These are phyloP conservation scores for Oostethus manadensis DNA, from an alignment of 2,113 vertebrate species.

Conservation along the genomic window DNA sequence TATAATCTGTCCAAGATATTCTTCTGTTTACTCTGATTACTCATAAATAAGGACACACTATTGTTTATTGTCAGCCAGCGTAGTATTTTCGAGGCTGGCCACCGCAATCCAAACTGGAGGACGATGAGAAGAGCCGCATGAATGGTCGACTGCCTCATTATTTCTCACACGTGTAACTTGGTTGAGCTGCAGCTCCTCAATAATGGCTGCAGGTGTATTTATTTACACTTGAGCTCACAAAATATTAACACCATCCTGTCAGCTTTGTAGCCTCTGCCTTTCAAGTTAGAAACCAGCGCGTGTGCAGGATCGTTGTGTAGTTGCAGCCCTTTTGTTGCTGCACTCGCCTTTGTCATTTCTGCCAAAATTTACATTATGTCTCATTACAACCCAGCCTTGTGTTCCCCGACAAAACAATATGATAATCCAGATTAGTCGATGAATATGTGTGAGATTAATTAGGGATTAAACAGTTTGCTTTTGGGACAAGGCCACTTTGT, in stretches of 20 bases:
- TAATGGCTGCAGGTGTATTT: slow-evolving; percentile 62
- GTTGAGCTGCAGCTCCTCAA: slow-evolving; percentile 24
- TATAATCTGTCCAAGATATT: too few relatives aligned
- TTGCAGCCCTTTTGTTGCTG: slow-evolving; percentile 44
- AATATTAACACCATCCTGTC: slow-evolving; percentile 49
- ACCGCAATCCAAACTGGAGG: slow-evolving; percentile 20
- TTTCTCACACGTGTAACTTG: slow-evolving; percentile 42
- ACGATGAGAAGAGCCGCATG: slow-evolving; percentile 15
- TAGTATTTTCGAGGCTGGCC: slow-evolving; percentile 10
- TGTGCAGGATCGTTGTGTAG: slow-evolving; percentile 18
- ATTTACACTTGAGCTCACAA: slow-evolving; percentile 33
- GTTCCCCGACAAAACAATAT: slow-evolving; percentile 60
- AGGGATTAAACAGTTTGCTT: slow-evolving; percentile 51
- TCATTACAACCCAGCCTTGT: slow-evolving; percentile 33
- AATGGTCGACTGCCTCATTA: slow-evolving; percentile 30
- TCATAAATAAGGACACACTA: too few relatives aligned
- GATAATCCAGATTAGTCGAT: slow-evolving; percentile 50
- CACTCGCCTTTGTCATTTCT: slow-evolving; percentile 47
- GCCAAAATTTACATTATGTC: slow-evolving; percentile 41
- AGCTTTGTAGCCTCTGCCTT: not conserved
- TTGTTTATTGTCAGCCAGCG: too few relatives aligned
- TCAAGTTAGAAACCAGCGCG: not conserved
- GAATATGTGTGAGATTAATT: slow-evolving; percentile 58
- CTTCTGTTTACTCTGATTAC: too few relatives aligned
- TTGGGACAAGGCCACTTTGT: slow-evolving; percentile 27